Evolutionary conservation across 2,113 vertebrate genomes (phyloP).

Genomic region (Poecilia latipinna): DNA sequence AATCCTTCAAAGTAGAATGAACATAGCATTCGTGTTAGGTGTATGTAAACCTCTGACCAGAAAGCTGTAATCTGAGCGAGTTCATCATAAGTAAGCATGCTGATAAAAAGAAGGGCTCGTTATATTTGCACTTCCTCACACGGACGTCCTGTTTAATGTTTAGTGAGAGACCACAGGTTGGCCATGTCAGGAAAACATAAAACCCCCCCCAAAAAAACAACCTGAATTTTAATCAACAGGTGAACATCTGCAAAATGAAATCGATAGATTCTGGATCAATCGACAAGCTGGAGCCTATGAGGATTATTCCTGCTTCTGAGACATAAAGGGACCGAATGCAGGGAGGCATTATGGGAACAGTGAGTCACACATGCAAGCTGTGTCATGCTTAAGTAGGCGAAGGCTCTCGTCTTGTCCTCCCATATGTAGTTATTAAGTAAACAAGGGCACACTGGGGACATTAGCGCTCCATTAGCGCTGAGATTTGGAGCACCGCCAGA

Average conservation of each 20-base stretch:
- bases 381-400: constrained; percentile 41
- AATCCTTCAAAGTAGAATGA: neutral
- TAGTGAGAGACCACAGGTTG: neutral
- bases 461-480: constrained; percentile 53
- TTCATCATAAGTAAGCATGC: neutral
- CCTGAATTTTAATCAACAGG: constrained; percentile 18
- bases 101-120: neutral
- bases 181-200: too few species aligned
- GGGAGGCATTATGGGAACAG: constrained; percentile 19
- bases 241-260: constrained; percentile 34
- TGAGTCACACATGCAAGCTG: constrained; percentile 33
- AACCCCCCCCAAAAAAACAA: neutral
- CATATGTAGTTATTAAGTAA: constrained; percentile 56
- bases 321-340: constrained; percentile 18
- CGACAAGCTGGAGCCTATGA: neutral
- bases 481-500: constrained; percentile 46
- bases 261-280: constrained; percentile 38
- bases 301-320: constrained; percentile 16
- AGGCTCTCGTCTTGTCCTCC: constrained; percentile 41
- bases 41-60: neutral
- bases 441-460: constrained; percentile 59
- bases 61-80: neutral
- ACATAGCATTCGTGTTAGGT: neutral
- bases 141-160: constrained; percentile 12
- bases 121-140: constrained; percentile 1